phyloP scores from a whole-genome alignment of 2,113 vertebrate genomes.

The Pycnonotus jocosus region DNA sequence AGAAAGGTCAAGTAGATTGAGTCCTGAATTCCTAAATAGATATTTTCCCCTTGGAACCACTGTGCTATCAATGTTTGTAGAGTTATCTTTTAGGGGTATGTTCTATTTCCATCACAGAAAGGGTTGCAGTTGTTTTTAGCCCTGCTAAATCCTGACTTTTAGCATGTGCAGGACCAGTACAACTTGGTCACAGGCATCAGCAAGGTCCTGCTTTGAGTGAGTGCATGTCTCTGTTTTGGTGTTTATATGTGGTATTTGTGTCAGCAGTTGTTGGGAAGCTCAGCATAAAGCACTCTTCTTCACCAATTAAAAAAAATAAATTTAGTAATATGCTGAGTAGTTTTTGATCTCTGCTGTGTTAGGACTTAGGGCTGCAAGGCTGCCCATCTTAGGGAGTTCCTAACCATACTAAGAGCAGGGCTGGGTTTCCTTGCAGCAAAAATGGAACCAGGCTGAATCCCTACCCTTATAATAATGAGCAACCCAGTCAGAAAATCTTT shows the following conservation, averaged over 20 bases:
- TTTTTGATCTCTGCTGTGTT: not conserved
- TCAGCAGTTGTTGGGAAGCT: not conserved
- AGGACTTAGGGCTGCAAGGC: not conserved
- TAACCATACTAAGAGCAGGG: not conserved
- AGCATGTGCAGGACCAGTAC: not conserved
- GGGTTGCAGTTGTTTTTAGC: not conserved
- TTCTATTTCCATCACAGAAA: not conserved
- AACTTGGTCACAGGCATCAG: not conserved
- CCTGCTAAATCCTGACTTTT: not conserved
- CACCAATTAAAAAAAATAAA: not conserved
- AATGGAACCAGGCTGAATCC: not conserved
- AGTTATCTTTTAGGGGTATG: not conserved
- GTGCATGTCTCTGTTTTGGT: not conserved
- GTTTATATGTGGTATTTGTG: not conserved
- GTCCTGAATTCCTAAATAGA: not conserved
- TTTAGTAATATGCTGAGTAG: not conserved
- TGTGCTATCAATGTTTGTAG: not conserved
- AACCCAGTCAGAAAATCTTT: not conserved
- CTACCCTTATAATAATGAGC: not conserved
- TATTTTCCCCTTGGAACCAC: not conserved
- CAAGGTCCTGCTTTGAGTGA: not conserved
- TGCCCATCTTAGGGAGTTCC: not conserved
- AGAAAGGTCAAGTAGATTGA: not conserved
- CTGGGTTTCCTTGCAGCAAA: not conserved
- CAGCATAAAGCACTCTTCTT: not conserved